Percentiles rank a stretch among this genome's conserved stretches.
These are phyloP conservation scores for Frankliniella fusca DNA, from an alignment of 2,888 invertebrate species.

Conservation along the genomic window DNA sequence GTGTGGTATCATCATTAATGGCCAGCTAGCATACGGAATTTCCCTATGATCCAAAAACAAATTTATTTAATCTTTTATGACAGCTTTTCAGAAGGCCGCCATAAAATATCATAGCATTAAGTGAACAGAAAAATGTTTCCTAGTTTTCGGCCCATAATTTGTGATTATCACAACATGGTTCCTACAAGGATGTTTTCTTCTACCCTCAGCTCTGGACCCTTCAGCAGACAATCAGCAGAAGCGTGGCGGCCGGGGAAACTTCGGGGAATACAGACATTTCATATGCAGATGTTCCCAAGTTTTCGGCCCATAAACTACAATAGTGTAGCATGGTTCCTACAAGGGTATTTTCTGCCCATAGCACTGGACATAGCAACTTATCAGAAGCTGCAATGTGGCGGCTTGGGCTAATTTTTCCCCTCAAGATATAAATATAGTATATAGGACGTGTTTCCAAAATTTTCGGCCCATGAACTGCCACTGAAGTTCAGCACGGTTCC, in stretches of 20 bases:
- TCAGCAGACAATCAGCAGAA: background rate
- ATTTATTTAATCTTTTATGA: constrained; percentile 4
- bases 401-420: no score
- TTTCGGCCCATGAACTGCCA: background rate
- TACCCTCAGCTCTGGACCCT: background rate
- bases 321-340: background rate
- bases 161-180: background rate
- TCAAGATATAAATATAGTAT: background rate
- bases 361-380: background rate
- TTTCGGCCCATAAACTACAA: background rate
- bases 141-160: background rate
- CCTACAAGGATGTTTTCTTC: background rate
- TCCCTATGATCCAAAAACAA: constrained; percentile 1
- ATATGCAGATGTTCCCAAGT: background rate
- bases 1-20: constrained; percentile 42
- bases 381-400: background rate
- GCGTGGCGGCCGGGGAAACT: background rate
- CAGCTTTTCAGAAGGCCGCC: constrained; percentile 31
- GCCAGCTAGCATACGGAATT: constrained; percentile 55
- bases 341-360: background rate
- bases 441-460: background rate
- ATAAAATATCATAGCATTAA: background rate
- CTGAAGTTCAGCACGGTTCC: background rate
- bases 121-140: background rate
- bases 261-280: background rate